Evolutionary conservation across 2,797 vertebrate species (phyloP), one percentile per base, ranked within the genome.

Genomic region (Crax fasciolata): DNA sequence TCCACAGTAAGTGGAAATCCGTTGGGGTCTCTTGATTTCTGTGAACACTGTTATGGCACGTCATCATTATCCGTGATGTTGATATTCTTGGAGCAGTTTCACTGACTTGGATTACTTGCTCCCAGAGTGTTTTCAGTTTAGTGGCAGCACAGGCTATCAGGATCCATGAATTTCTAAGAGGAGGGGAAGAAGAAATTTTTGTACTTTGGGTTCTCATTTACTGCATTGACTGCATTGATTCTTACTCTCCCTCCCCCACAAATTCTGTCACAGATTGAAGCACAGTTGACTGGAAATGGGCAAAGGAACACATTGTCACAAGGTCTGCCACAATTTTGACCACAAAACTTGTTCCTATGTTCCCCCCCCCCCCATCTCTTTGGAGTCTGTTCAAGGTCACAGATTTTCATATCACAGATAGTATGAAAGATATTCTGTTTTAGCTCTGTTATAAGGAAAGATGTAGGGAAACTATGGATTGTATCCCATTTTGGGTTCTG

Each of bases 1-100:
- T 49, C 52, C 7, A 1, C 10, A 1, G 4, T 2, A 6, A 20
- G 41, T 25, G 1, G 49, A 66, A 41, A 4, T 4, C 43, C 27
- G 13, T 19, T 10, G 32, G 16, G 7, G 35, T 35, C 10, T 3
- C 6, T 6, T 9, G 16, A 16, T 59, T 78, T 48, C n/a, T 39
- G 12, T 44, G 51, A 75, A 61, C 46, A 1, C 41, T 19, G 3
- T 25, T 44, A 6, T 30, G 32, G 30, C 46, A 12, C 12, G 3
- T 19, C 24, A 1, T 43, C 3, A 1, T 19, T 32, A 46, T 24
- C 77, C 41, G 7, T 8, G 8, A 10, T 1, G 32, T 57, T 41
- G 52, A 9, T 32, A 32, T 20, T 73, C 48, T 73, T 70, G 35
- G 21, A 87, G 38, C 32, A 35, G 55, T 61, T 94, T 85, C 6